Percentiles rank a stretch among this genome's conserved stretches.
Conservation (phyloP, 2,113 vertebrate species). For the Lophotis ruficrista region DNA sequence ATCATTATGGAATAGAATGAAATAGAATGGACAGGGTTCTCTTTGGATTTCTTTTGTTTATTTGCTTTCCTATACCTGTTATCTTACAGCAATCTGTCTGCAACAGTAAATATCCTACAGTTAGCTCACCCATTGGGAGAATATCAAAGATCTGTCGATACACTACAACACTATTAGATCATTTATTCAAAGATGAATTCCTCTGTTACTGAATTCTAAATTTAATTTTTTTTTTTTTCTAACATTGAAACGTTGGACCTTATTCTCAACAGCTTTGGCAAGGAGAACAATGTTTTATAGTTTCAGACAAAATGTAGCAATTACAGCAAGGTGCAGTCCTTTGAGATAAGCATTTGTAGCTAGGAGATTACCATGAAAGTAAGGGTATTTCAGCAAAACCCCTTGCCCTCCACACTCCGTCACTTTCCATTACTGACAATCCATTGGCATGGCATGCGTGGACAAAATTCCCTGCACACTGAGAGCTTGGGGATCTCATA, state of each 20-base stretch:
- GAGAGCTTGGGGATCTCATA: conserved; percentile 65
- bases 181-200: conserved; percentile 25
- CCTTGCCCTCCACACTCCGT: conserved; percentile 23
- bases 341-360: conserved; percentile 39
- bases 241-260: neutral
- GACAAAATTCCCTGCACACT: conserved; percentile 56
- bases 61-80: conserved; percentile 5
- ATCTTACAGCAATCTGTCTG: neutral
- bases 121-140: neutral
- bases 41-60: neutral
- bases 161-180: neutral
- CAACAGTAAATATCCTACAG: neutral
- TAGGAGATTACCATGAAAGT: conserved; percentile 43
- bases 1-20: neutral
- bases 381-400: conserved; percentile 17
- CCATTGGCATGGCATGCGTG: conserved; percentile 27
- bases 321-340: conserved; percentile 43
- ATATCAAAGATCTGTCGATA: neutral
- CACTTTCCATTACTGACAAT: conserved; percentile 71
- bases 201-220: conserved; percentile 14
- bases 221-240: conserved; percentile 1
- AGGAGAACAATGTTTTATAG: neutral
- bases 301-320: conserved; percentile 40
- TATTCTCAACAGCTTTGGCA: conserved; percentile 11
- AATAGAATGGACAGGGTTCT: neutral